phyloP scores from a whole-genome alignment of 2,888 invertebrate species.

The Harmothoe impar region DNA sequence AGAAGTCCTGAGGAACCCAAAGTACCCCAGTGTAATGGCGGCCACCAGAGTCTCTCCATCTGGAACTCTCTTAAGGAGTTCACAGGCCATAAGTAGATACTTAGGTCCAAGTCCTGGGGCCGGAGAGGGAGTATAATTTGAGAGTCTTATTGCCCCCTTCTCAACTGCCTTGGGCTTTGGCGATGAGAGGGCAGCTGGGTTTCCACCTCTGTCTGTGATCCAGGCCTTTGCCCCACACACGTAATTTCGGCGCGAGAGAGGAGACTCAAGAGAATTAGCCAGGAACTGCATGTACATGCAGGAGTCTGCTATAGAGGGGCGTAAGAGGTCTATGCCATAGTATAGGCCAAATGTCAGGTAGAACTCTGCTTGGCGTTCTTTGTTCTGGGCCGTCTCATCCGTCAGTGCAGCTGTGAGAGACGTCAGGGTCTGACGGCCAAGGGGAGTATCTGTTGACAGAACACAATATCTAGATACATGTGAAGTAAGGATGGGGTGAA shows the following conservation, averaged over 20 bases:
- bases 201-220: background rate
- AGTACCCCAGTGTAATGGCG: too few relatives aligned
- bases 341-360: too few relatives aligned
- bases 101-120: too few relatives aligned
- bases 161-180: background rate
- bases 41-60: too few relatives aligned
- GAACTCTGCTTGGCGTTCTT: too few relatives aligned
- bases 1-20: too few relatives aligned
- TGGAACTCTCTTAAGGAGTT: too few relatives aligned
- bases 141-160: background rate
- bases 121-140: background rate
- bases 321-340: background rate
- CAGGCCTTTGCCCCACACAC: background rate
- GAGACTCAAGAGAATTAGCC: too few relatives aligned
- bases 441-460: background rate
- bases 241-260: background rate
- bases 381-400: background rate
- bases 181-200: background rate
- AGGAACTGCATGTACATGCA: too few relatives aligned
- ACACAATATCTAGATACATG: background rate
- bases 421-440: background rate
- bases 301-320: background rate
- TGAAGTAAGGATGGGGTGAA: background rate
- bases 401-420: background rate
- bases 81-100: too few relatives aligned